Conservation (phyloP, 2,888 invertebrate genomes). For the Apotomis betuletana region DNA sequence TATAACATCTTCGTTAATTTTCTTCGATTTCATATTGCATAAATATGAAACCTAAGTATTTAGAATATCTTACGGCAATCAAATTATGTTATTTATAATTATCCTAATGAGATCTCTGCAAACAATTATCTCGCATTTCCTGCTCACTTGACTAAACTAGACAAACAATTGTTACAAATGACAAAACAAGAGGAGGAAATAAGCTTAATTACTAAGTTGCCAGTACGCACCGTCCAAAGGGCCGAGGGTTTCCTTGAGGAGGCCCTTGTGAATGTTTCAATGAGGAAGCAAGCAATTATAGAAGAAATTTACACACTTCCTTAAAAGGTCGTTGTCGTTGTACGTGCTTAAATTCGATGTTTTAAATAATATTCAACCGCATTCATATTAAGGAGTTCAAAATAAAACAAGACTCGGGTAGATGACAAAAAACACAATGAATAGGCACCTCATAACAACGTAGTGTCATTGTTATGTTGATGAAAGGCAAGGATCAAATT, state of each 20-base stretch:
- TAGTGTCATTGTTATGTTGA: slow-evolving; percentile 49
- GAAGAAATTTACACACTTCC: slow-evolving; percentile 69
- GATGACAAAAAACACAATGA: slow-evolving; percentile 44
- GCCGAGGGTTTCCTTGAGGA: slow-evolving; percentile 66
- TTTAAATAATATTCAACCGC: slow-evolving; percentile 10
- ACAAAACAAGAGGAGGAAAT: slow-evolving; percentile 75
- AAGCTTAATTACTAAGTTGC: slow-evolving; percentile 79
- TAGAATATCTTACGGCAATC: slow-evolving; percentile 11
- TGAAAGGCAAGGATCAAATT: slow-evolving; percentile 52
- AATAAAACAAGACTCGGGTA: slow-evolving; percentile 27
- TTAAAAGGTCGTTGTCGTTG: slow-evolving; percentile 53
- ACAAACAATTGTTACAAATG: slow-evolving; percentile 66
- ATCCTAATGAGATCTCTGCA: slow-evolving; percentile 17
- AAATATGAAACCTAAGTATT: not conserved
- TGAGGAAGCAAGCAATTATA: slow-evolving; percentile 74
- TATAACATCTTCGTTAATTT: not conserved
- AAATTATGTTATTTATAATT: slow-evolving; percentile 2
- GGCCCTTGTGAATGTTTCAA: slow-evolving; percentile 74
- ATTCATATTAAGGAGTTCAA: slow-evolving; percentile 7
- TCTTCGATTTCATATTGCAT: not conserved
- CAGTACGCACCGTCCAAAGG: slow-evolving; percentile 68
- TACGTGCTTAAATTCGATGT: slow-evolving; percentile 20
- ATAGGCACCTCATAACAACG: slow-evolving; percentile 49
- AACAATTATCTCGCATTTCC: slow-evolving; percentile 41
- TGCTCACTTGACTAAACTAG: slow-evolving; percentile 54